Base-by-base conservation (phyloP, 1,140 invertebrate genomes). In the Drosophila baimaii region DNA sequence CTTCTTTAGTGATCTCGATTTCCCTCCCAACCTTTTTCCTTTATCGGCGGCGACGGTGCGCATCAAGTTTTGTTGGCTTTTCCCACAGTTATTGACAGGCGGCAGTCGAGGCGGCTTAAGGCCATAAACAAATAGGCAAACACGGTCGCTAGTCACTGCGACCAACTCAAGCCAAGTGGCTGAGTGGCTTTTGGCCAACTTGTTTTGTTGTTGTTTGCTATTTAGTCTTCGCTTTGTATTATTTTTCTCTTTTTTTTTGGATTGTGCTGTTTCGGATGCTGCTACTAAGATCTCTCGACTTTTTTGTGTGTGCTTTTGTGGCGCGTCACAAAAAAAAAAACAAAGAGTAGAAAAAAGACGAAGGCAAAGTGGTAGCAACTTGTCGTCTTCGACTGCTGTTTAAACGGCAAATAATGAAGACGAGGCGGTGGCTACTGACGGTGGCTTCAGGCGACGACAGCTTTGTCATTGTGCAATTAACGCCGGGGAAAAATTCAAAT, bases 391-490 rank as follows among this genome's bases (percentile, higher is more conserved):
- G 72, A 77, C 79, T 77, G 63, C 79, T 88, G 72, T 88, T 88
- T 83, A 62, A 77, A 58, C 66, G 80, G 83, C 82, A 86, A 82
- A 86, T 79, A 86, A 79, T 69, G 57, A 82, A 86, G 79, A 79
- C 66, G 83, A 83, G 80, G 71, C 61, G 68, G 29, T 65, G 65
- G 74, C 70, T 81, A 68, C 69, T 68, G 70, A 65, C 73, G 74
- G n/a, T n/a, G n/a, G 54, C 76, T 61, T 66, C 62, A 47, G 43
- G 35, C 65, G 62, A 27, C 68, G 76, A 82, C 83, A 88, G 84
- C 83, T 86, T 86, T 83, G 83, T 86, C 83, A 86, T 86, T 86
- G 83, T 86, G 83, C 83, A 86, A 86, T 88, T 86, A 86, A 88
- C 82, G 70, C 66, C 70, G 56, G 70, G 70, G 71, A 82, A 86